Evolutionary conservation across 2,888 invertebrate genomes (phyloP).

Genomic region (Dinocampus coccinellae): DNA sequence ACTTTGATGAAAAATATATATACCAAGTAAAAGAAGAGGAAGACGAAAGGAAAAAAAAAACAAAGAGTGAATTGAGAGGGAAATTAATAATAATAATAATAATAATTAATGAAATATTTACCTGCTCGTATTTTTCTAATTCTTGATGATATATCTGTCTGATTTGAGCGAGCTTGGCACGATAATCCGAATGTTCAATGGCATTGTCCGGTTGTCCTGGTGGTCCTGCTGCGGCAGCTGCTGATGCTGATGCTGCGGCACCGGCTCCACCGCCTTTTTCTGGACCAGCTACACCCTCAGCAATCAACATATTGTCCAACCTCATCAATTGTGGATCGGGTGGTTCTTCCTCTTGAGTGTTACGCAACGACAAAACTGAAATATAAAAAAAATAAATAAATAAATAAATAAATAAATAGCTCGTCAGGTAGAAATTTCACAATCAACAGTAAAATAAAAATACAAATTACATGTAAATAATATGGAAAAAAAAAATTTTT

Average conservation of each 20-base stretch:
- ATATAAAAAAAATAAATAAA: slow-evolving; percentile 41
- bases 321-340: slow-evolving; percentile 99
- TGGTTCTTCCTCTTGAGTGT: slow-evolving; percentile 98
- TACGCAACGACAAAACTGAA: slow-evolving; percentile 91
- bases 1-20: background rate
- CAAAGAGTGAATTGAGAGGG: background rate
- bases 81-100: slow-evolving; percentile 2
- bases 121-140: slow-evolving; percentile 98
- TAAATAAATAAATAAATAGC: background rate
- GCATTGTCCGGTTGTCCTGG: slow-evolving; percentile 90
- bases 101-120: slow-evolving; percentile 53
- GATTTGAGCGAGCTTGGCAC: slow-evolving; percentile 98
- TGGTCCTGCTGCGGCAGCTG: slow-evolving; percentile 81
- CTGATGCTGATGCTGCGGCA: slow-evolving; percentile 90
- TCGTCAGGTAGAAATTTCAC: no score
- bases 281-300: slow-evolving; percentile 97
- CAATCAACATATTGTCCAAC: slow-evolving; percentile 98
- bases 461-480: background rate
- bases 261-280: slow-evolving; percentile 93
- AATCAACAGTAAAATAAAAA: background rate
- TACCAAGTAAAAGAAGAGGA: background rate
- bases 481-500: background rate
- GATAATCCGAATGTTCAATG: slow-evolving; percentile 99
- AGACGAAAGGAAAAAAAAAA: background rate
- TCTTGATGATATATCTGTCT: slow-evolving; percentile 99